phyloP scores from a whole-genome alignment of 2,113 vertebrate genomes.

The Psilopsiagon aymara region DNA sequence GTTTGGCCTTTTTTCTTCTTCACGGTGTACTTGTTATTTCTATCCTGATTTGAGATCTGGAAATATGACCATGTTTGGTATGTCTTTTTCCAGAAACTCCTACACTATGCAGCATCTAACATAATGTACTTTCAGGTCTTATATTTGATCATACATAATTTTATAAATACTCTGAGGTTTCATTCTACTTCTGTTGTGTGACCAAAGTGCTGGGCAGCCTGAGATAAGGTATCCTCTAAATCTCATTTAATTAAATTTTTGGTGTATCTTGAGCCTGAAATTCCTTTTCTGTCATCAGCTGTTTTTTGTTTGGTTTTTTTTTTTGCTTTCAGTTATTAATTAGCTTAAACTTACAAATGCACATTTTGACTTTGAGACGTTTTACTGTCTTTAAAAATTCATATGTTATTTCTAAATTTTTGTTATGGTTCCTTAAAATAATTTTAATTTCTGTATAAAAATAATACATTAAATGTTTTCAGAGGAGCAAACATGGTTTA shows the following conservation, averaged over 20 bases:
- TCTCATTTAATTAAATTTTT: not conserved
- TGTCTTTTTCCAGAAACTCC: slow-evolving; percentile 11
- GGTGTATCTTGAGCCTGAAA: not conserved
- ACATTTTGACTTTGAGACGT: not conserved
- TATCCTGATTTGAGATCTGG: not conserved
- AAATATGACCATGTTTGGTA: not conserved
- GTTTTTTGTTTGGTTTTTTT: not conserved
- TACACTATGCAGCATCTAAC: not conserved
- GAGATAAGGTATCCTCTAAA: not conserved
- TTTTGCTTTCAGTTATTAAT: not conserved
- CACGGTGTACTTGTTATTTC: not conserved
- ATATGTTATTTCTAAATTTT: not conserved
- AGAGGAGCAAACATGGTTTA: not conserved
- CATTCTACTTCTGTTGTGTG: not conserved
- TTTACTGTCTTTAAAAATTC: not conserved
- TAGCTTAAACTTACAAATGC: not conserved
- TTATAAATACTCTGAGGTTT: not conserved
- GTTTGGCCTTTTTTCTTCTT: not conserved
- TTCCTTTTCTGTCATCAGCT: not conserved
- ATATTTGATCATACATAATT: not conserved
- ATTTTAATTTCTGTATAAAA: not conserved
- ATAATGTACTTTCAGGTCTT: not conserved
- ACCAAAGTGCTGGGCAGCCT: not conserved
- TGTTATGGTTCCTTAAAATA: not conserved
- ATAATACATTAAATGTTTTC: not conserved